Evolutionary conservation across 2,113 vertebrate genomes (phyloP).

Genomic region (Perca flavescens): DNA sequence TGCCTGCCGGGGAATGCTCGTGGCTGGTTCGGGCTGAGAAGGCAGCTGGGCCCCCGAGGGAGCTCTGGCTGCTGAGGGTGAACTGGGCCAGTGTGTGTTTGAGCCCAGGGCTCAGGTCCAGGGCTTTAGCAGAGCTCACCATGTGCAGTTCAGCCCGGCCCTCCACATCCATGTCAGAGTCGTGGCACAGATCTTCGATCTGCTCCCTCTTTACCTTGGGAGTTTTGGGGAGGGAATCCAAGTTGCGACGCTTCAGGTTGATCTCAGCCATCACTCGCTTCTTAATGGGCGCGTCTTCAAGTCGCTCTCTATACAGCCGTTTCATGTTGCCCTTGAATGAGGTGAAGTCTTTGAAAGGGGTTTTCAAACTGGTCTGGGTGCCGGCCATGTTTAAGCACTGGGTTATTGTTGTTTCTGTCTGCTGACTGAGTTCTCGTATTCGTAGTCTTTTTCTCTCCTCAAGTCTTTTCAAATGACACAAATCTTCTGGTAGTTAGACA

Average conservation of each 20-base stretch:
- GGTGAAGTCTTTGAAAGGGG: slow-evolving; percentile 84
- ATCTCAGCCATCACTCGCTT: slow-evolving; percentile 91
- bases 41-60: slow-evolving; percentile 95
- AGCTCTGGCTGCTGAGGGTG: slow-evolving; percentile 97
- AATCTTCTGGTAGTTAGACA: slow-evolving; percentile 74
- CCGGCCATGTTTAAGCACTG: slow-evolving; percentile 87
- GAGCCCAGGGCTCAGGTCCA: slow-evolving; percentile 95
- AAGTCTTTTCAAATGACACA: slow-evolving; percentile 69
- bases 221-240: slow-evolving; percentile 84
- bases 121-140: slow-evolving; percentile 85
- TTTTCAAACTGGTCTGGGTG: slow-evolving; percentile 88
- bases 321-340: slow-evolving; percentile 86
- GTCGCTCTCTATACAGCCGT: slow-evolving; percentile 86
- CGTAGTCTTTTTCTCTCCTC: slow-evolving; percentile 42
- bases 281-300: slow-evolving; percentile 91
- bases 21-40: slow-evolving; percentile 95
- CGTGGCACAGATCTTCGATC: slow-evolving; percentile 85
- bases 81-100: slow-evolving; percentile 98
- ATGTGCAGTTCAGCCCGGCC: slow-evolving; percentile 80
- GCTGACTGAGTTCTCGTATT: slow-evolving; percentile 49
- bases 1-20: slow-evolving; percentile 88
- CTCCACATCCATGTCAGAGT: slow-evolving; percentile 78
- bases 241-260: slow-evolving; percentile 86
- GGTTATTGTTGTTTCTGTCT: slow-evolving; percentile 47
- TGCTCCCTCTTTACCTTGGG: slow-evolving; percentile 93